Base-by-base conservation (phyloP, 1,140 invertebrate species). In the Phymorhynchus buccinoides region DNA sequence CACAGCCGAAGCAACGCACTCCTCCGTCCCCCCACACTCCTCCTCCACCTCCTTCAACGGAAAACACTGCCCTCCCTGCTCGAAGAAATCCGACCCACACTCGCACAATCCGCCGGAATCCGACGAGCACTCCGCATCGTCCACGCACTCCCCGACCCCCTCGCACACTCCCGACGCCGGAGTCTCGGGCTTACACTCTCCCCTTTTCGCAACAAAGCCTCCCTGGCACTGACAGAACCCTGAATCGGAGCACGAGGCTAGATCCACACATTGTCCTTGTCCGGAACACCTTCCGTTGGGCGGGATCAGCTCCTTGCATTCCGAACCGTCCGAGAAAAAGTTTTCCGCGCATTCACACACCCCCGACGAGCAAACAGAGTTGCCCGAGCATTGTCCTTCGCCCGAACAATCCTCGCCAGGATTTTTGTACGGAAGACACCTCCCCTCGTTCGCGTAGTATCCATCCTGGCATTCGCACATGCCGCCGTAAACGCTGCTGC, bases 381-480 rank as follows among this genome's bases (percentile, higher is more conserved):
- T 32, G 22, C 41, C 48, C 27, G 85, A 68, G 80, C 85, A 86
- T 44, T 86, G 75, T 7, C 27, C 42, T 37, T 41, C 16, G 22
- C 56, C 37, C 1, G 9, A 37, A 44, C 86, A 84, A 3, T 35
- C 35, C 9, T 86, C 83, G 14, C 86, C 83, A 9, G 86, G 62
- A 14, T 84, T 42, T 37, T 78, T 82, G 12, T 66, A 9, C 35
- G 48, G 32, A 16, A 16, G 16, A 39, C 86, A 86, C 35, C 16
- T 9, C 16, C 83, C 86, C 22, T 35, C 42, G 30, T 68, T 68
- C 22, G 84, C 30, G 73, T 82, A 82, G 66, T 75, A 86, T 22
- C 83, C 83, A 12, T 81, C 30, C 32, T 71, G 12, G 52, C 86
- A 86, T 41, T 84, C 83, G 73, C 86, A 86, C 27, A 82, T 32